These are phyloP conservation scores for Trissolcus brochymenae DNA, from an alignment of 2,888 invertebrate species.

Conservation along the genomic window DNA sequence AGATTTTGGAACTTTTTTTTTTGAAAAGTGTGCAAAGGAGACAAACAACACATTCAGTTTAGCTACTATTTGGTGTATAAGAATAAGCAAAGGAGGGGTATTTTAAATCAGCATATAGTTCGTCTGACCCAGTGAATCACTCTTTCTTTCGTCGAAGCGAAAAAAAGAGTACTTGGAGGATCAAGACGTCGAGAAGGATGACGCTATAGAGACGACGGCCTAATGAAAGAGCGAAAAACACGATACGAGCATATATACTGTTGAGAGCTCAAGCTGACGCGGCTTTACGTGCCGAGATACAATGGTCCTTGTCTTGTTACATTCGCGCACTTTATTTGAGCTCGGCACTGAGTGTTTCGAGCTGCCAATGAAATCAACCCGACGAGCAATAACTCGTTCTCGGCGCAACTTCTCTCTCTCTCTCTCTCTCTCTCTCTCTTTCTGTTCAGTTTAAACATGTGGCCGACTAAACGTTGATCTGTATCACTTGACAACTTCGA, in stretches of 20 bases:
- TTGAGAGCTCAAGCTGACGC: conserved; percentile 66
- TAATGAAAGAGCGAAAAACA: conserved; percentile 38
- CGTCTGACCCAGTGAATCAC: conserved; percentile 38
- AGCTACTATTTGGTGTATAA: no score
- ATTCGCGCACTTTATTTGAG: conserved; percentile 66
- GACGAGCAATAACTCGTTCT: conserved; percentile 59
- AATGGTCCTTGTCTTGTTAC: conserved; percentile 71
- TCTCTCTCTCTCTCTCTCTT: conserved; percentile 7
- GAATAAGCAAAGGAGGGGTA: neutral
- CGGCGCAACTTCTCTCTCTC: neutral
- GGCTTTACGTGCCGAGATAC: conserved; percentile 73
- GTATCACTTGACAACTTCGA: neutral
- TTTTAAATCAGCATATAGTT: conserved; percentile 25
- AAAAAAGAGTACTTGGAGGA: conserved; percentile 47
- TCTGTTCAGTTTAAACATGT: conserved; percentile 11
- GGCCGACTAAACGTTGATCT: conserved; percentile 8
- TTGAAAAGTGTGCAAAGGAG: no score
- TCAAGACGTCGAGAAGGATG: conserved; percentile 47
- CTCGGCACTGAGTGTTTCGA: conserved; percentile 58
- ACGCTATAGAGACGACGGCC: conserved; percentile 28
- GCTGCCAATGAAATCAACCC: conserved; percentile 63
- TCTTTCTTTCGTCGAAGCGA: conserved; percentile 27
- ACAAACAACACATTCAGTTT: no score
- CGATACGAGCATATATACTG: conserved; percentile 21
- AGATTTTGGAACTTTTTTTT: no score